phyloP scores from a whole-genome alignment of 2,113 vertebrate species.

The Theristicus caerulescens region DNA sequence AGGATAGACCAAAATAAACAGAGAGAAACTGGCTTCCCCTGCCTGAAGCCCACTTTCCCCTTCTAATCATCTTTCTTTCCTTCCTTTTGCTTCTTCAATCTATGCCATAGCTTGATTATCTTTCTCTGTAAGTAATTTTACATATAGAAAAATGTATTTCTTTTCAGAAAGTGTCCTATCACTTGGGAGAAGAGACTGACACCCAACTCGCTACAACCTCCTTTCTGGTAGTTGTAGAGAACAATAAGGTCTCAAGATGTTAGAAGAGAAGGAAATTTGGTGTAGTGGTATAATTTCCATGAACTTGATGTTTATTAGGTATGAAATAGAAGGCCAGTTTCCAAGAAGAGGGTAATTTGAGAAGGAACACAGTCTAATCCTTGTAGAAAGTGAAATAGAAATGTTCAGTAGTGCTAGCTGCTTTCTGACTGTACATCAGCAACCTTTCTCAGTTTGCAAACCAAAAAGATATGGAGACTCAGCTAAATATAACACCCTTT shows the following conservation, averaged over 20 bases:
- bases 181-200: not conserved
- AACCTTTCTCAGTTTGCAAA: not conserved
- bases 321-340: not conserved
- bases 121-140: not conserved
- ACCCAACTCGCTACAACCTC: accelerated
- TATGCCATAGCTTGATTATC: not conserved
- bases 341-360: not conserved
- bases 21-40: not conserved
- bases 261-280: not conserved
- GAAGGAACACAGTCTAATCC: not conserved
- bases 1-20: not conserved
- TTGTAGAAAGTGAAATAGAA: not conserved
- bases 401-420: not conserved
- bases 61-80: not conserved
- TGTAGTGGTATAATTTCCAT: not conserved
- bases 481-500: not conserved
- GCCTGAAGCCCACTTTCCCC: not conserved
- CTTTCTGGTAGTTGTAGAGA: not conserved
- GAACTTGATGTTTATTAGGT: not conserved
- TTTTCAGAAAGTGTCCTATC: not conserved
- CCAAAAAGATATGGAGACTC: not conserved
- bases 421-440: not conserved
- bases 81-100: not conserved
- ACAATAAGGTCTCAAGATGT: not conserved
- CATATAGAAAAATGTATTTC: not conserved